A percentile compares a stretch with the other conserved stretches of the same genome.
Evolutionary conservation across 1,140 invertebrate species (phyloP).

Genomic region (Drosophila baimaii): DNA sequence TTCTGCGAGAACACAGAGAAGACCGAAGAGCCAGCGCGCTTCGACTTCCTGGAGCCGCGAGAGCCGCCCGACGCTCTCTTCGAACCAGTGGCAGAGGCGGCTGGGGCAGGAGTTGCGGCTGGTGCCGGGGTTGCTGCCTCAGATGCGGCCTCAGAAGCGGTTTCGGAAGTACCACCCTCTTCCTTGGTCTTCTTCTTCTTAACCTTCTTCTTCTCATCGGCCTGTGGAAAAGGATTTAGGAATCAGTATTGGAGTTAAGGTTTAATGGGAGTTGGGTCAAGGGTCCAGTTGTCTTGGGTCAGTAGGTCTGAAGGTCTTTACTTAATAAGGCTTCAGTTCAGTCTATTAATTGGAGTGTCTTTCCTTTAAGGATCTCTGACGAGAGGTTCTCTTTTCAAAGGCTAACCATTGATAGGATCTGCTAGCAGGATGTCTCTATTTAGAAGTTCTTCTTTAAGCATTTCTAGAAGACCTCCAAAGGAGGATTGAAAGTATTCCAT

Average conservation of each 20-base stretch:
- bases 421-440: neutral
- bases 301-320: neutral
- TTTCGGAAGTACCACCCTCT: constrained; percentile 88
- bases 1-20: constrained; percentile 98
- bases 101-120: constrained; percentile 86
- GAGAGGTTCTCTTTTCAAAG: neutral
- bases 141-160: constrained; percentile 86
- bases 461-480: neutral
- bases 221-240: constrained; percentile 83
- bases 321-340: neutral
- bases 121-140: constrained; percentile 86
- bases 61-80: constrained; percentile 86
- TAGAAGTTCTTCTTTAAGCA: neutral
- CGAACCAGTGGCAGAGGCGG: constrained; percentile 86
- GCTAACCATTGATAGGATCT: neutral
- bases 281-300: neutral
- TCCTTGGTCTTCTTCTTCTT: constrained; percentile 92
- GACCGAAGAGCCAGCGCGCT: constrained; percentile 95
- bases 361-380: neutral
- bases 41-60: constrained; percentile 90
- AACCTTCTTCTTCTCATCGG: constrained; percentile 93
- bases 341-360: neutral
- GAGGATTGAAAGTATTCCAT: neutral
- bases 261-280: neutral
- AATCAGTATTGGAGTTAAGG: constrained; percentile 6